Evolutionary conservation across 2,113 vertebrate genomes (phyloP).

Genomic region (Poecile atricapillus): DNA sequence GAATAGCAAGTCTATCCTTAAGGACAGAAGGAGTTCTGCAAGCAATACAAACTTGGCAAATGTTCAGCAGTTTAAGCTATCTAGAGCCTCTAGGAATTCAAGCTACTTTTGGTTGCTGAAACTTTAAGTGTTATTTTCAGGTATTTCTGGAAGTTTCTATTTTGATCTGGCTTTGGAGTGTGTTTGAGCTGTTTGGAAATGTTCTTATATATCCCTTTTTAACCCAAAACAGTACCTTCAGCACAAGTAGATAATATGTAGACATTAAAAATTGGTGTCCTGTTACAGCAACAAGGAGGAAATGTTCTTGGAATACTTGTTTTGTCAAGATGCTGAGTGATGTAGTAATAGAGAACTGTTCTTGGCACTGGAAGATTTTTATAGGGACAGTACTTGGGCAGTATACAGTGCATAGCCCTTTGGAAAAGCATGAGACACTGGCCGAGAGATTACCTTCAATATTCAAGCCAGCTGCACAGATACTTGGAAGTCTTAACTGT

Average conservation of each 20-base stretch:
- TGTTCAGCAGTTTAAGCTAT: background rate
- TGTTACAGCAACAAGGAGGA: background rate
- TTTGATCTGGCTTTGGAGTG: background rate
- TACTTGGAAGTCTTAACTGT: background rate
- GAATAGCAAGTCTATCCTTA: background rate
- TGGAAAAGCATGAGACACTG: background rate
- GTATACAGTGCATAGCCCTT: background rate
- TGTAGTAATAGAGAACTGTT: conserved; percentile 59
- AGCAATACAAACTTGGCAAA: background rate
- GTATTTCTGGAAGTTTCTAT: background rate
- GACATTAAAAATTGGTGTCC: background rate
- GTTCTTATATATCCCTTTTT: background rate
- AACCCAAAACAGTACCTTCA: background rate
- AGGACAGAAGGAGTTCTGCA: background rate
- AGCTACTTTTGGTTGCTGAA: background rate
- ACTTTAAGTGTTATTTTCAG: background rate
- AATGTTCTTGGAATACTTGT: conserved; percentile 42
- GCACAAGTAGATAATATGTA: background rate
- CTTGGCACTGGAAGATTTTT: conserved; percentile 40
- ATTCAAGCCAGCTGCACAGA: background rate
- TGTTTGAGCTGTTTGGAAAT: background rate
- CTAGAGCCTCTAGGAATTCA: background rate
- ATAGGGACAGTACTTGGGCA: background rate
- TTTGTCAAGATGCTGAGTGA: conserved; percentile 27
- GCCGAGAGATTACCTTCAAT: background rate